These are phyloP conservation scores for Pharmacophagus antenor DNA, from an alignment of 2,888 invertebrate species.

Conservation along the genomic window DNA sequence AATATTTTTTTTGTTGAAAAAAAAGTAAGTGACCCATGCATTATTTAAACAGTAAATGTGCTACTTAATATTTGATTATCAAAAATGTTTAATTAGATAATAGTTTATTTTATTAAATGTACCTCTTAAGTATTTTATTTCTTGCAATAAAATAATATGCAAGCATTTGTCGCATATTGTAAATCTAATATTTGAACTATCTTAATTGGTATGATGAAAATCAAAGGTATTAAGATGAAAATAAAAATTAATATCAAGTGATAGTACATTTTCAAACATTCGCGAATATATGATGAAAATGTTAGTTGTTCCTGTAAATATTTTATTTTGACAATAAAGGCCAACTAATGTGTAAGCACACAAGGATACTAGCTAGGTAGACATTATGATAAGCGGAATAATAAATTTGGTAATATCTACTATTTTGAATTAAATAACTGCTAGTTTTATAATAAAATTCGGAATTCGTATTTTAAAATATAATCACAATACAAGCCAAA, in stretches of 20 bases:
- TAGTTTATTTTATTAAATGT: no score
- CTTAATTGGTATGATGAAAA: conserved; percentile 16
- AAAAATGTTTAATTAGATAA: no score
- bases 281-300: conserved; percentile 34
- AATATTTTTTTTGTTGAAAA: no score
- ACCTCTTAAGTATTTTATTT: conserved; percentile 19
- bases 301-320: conserved; percentile 48
- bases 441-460: conserved; percentile 16
- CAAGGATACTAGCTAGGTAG: conserved; percentile 41
- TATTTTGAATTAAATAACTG: conserved; percentile 19
- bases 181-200: conserved; percentile 20
- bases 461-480: conserved; percentile 14
- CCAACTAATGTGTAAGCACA: conserved; percentile 32
- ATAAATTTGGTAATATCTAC: conserved; percentile 27
- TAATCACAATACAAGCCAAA: conserved; percentile 25
- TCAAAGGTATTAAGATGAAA: conserved; percentile 18
- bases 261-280: conserved; percentile 23
- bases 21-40: no score
- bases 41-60: no score
- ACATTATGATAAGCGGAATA: conserved; percentile 45
- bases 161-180: conserved; percentile 31
- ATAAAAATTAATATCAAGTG: conserved; percentile 14
- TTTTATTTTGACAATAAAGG: conserved; percentile 48
- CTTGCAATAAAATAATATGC: conserved; percentile 30
- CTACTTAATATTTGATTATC: no score